Evolutionary conservation across 92 coral and sea anemone genomes (phyloP).

Genomic region (Phenganax marumi): DNA sequence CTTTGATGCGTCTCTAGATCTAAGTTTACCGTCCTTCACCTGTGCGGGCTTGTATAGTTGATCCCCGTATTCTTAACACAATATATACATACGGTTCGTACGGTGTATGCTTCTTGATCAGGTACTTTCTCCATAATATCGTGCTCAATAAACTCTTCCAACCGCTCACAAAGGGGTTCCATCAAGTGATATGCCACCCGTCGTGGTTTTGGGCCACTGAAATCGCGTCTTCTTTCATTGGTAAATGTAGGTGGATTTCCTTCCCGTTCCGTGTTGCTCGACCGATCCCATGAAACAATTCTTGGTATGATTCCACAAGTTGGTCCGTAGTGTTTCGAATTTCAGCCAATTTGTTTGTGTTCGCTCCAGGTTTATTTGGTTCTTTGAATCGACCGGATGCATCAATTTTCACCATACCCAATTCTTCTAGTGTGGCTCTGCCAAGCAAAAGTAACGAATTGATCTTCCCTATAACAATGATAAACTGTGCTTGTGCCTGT

Average conservation of each 20-base stretch:
- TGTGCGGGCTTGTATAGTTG: slow-evolving; percentile 19
- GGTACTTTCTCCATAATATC: slow-evolving; percentile 41
- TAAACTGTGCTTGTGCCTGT: slow-evolving; percentile 32
- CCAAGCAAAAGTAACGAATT: slow-evolving; percentile 55
- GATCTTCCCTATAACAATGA: slow-evolving; percentile 47
- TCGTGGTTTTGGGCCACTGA: slow-evolving; percentile 35
- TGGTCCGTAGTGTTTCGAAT: too few species aligned
- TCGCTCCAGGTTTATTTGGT: too few species aligned
- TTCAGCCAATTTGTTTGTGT: too few species aligned
- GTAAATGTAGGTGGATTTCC: slow-evolving; percentile 47
- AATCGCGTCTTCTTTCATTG: too few species aligned
- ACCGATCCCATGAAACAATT: too few species aligned
- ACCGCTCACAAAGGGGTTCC: slow-evolving; percentile 51
- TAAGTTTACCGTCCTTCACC: too few species aligned
- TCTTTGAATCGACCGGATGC: too few species aligned
- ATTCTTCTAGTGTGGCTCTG: slow-evolving; percentile 45
- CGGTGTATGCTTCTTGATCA: slow-evolving; percentile 21
- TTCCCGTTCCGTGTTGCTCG: background rate
- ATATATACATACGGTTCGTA: slow-evolving; percentile 35
- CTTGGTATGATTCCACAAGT: too few species aligned
- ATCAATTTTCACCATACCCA: slow-evolving; percentile 56
- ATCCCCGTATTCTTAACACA: slow-evolving; percentile 35
- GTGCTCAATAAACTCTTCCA: slow-evolving; percentile 43
- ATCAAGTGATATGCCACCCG: slow-evolving; percentile 57
- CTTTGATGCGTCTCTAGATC: too few species aligned